phyloP scores from a whole-genome alignment of 1,140 invertebrate species.

The Drosophila oshimai region DNA sequence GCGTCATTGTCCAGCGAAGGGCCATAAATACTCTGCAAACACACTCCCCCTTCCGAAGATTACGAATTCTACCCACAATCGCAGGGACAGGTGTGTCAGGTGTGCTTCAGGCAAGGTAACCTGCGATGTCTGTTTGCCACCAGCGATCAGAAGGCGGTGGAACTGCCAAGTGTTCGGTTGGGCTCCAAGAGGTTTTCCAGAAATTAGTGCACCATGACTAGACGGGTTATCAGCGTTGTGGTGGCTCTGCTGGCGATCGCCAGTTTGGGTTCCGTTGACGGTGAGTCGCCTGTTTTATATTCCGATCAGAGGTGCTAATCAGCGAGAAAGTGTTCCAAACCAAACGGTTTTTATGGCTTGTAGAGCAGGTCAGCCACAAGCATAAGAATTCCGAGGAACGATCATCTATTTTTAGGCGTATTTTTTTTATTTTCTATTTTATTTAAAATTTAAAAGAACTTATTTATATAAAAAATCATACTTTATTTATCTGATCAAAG shows the following conservation, averaged over 20 bases:
- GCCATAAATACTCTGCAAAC: constrained; percentile 28
- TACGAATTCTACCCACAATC: too few species aligned
- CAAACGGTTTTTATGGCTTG: not conserved
- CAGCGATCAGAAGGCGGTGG: constrained; percentile 51
- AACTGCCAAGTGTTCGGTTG: constrained; percentile 48
- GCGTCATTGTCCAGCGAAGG: constrained; percentile 19
- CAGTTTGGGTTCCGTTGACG: constrained; percentile 34
- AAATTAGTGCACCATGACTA: constrained; percentile 53
- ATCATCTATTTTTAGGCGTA: not conserved
- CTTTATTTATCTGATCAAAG: too few species aligned
- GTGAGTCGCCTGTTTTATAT: constrained; percentile 59
- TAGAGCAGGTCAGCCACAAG: constrained; percentile 5
- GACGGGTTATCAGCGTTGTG: constrained; percentile 30
- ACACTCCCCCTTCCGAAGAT: constrained; percentile 29
- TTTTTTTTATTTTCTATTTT: too few species aligned
- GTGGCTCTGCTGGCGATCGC: constrained; percentile 33
- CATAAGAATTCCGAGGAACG: not conserved
- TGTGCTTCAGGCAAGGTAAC: constrained; percentile 19
- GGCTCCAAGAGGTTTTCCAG: not conserved
- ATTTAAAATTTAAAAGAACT: not conserved
- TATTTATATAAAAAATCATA: not conserved
- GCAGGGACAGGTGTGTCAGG: constrained; percentile 23
- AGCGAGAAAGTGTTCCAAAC: constrained; percentile 28
- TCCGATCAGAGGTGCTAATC: constrained; percentile 50
- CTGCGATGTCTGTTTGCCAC: not conserved